Base-by-base conservation (phyloP, 2,888 invertebrate genomes). In the Drosophila birchii region DNA sequence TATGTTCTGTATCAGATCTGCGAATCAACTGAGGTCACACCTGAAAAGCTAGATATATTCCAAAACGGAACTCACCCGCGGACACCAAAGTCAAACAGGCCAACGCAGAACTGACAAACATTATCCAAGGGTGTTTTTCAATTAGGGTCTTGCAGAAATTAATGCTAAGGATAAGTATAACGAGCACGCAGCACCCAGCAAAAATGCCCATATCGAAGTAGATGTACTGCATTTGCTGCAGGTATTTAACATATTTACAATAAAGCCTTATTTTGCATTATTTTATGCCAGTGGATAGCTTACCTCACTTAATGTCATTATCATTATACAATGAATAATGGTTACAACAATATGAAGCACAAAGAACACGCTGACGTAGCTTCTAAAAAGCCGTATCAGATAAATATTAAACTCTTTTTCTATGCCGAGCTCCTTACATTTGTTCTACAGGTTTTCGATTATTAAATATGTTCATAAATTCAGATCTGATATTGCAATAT, bases 361-460 rank as follows among this genome's bases (percentile, higher is more conserved):
- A 1, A 75, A 49, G 41, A 86, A 83, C 1, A 74, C 44, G 1
- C 43, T n/a, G 0, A 86, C 23, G 0, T 56, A 47, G 8, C 58
- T 64, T 7, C 38, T 43, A 2, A 69, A 74, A 5, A 79, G 47
- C 1, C 83, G 86, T 32, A 55, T 64, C 7, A 60, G 47, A 32
- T 84, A 86, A 26, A 54, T 9, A 12, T n/a, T 14, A 43, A 67
- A 83, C 29, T 83, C 78, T 2, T 54, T 2, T 8, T 83, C 82
- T 29, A 83, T 12, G 0, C 53, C 64, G 18, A 78, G 49, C 29
- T 85, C 63, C 20, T 43, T 14, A 45, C 82, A 83, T 8, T 39
- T 77, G 32, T 8, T 8, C 8, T 34, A 14, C 3, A 8, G 8
- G n/a, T 6, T 1, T 47, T 29, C 11, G n/a, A 47, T n/a, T n/a